Base-by-base conservation (phyloP, 2,888 invertebrate species). In the Pegoplata infirma region DNA sequence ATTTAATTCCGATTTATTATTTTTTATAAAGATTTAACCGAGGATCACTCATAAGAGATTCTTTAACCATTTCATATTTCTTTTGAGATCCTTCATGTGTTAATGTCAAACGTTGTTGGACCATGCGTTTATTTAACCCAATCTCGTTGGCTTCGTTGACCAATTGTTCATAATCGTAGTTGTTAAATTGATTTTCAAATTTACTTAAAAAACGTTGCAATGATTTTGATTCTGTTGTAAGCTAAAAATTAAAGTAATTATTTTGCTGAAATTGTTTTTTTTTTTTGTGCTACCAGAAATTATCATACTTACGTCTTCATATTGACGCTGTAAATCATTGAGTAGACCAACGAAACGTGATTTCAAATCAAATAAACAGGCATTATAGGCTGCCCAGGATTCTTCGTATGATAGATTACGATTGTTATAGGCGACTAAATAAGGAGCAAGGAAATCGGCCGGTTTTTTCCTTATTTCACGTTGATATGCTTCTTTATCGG, bases 301-400 rank as follows among this genome's bases (percentile, higher is more conserved):
- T 23, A 19, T n/a, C 23, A 25, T 36, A 71, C 85, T 84, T 84
- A 93, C 93, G 90, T 91, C 90, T 82, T 95, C 93, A 85, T 93
- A 94, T 81, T 92, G 90, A 21, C 90, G 90, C 82, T 94, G 93
- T 21, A 95, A 91, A 36, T 91, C 87, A 79, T 92, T 92, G 14
- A 94, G 93, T 46, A 94, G 89, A 0, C 91, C 90, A 4, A 94
- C 88, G 77, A 93, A 91, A 32, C 91, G 90, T 0, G 91, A 88
- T 83, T 93, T 94, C 82, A 94, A 93, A 84, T 95, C 94, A 63
- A 90, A 90, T 47, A 95, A 88, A 78, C 95, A 95, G 5, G 85
- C 82, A 53, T 87, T 84, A 55, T 85, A 88, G 0, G 86, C 86
- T 2, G 64, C 71, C 79, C 82, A 72, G 0, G 89, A 88, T 77